phyloP scores from a whole-genome alignment of 1,140 invertebrate genomes.

The Saxidomus purpurata region DNA sequence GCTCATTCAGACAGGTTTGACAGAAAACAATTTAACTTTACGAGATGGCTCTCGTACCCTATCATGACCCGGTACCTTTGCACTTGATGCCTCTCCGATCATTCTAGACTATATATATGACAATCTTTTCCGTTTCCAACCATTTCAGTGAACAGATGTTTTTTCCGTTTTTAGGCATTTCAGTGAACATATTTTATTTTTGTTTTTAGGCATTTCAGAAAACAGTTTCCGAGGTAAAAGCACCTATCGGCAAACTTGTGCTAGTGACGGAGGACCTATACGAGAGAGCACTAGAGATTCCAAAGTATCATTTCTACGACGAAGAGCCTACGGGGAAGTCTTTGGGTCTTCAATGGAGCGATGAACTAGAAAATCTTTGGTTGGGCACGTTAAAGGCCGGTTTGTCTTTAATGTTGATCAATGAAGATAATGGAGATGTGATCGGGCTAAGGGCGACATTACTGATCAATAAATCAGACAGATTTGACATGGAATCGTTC shows the following conservation, averaged over 20 bases:
- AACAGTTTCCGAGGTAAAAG: neutral
- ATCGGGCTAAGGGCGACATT: neutral
- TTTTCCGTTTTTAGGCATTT: neutral
- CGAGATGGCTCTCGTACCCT: too few species aligned
- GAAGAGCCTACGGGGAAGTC: constrained; percentile 13
- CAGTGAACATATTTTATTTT: neutral
- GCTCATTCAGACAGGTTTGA: too few species aligned
- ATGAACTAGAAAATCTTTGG: neutral
- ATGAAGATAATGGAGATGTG: neutral
- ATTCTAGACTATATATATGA: too few species aligned
- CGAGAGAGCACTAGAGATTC: neutral
- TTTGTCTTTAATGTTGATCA: neutral
- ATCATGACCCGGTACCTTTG: too few species aligned
- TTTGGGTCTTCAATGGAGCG: constrained; percentile 5
- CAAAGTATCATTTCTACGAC: neutral
- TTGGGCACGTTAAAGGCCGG: neutral
- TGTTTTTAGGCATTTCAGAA: neutral
- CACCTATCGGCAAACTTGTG: neutral
- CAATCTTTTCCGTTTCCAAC: too few species aligned
- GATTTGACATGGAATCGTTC: neutral
- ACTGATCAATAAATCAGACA: neutral
- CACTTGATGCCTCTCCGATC: too few species aligned
- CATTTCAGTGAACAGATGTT: neutral
- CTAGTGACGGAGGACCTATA: constrained; percentile 16
- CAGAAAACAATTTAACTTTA: too few species aligned